A percentile compares a stretch with the other conserved stretches of the same genome.
These are phyloP conservation scores for Dicentrarchus labrax DNA, from an alignment of 2,113 vertebrate genomes.

Conservation along the genomic window DNA sequence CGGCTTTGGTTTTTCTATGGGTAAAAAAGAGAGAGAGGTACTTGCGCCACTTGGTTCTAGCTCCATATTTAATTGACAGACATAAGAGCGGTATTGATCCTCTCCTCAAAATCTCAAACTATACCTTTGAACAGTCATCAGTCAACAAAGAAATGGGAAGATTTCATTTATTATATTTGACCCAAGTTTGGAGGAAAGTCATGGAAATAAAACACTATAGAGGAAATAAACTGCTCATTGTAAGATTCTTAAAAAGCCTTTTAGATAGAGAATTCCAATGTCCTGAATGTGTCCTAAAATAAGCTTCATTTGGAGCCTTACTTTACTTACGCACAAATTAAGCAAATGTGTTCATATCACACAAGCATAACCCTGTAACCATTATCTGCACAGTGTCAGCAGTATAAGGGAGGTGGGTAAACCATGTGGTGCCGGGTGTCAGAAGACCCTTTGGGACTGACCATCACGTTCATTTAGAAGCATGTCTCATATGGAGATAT, in stretches of 20 bases:
- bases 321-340: neutral
- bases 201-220: neutral
- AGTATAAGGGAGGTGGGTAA: neutral
- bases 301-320: neutral
- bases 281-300: neutral
- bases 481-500: neutral
- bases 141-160: neutral
- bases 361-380: neutral
- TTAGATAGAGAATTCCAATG: neutral
- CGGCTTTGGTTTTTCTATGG: neutral
- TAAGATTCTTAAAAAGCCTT: neutral
- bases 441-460: neutral
- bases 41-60: neutral
- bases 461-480: neutral
- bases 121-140: neutral
- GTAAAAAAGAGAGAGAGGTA: too few species aligned
- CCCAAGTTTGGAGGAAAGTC: slow-evolving; percentile 17
- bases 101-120: neutral
- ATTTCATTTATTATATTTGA: neutral
- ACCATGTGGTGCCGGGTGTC: neutral
- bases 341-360: neutral
- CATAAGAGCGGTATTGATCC: neutral
- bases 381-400: neutral
- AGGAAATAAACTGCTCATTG: neutral
- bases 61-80: too few species aligned